Conservation (phyloP, 2,113 vertebrate species). For the Periophthalmodon schlosseri region DNA sequence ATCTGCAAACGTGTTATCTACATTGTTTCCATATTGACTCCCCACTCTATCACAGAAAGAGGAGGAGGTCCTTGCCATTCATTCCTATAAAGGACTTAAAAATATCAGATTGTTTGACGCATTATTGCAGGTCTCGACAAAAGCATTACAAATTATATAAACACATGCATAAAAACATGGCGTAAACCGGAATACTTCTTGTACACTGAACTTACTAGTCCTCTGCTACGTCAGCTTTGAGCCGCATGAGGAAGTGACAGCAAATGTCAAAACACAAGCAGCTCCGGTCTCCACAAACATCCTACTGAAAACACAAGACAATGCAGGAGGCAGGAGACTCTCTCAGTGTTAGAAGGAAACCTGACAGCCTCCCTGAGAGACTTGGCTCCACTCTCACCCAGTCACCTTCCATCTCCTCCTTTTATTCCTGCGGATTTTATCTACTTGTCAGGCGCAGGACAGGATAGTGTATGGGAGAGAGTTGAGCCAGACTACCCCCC, state of each 20-base stretch:
- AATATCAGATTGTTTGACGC: no score
- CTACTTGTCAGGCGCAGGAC: slow-evolving; percentile 57
- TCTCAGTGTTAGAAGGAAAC: slow-evolving; percentile 34
- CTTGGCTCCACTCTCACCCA: slow-evolving; percentile 50
- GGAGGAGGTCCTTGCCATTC: no score
- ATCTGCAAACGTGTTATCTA: neutral
- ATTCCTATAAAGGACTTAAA: no score
- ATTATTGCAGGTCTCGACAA: no score
- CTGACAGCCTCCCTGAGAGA: slow-evolving; percentile 57
- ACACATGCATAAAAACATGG: neutral
- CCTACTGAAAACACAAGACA: slow-evolving; percentile 37
- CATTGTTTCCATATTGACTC: neutral
- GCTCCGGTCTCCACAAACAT: slow-evolving; percentile 30
- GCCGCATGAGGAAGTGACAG: slow-evolving; percentile 20
- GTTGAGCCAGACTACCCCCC: slow-evolving; percentile 51
- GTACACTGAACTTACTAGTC: slow-evolving; percentile 4
- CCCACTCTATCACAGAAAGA: slow-evolving; percentile 6
- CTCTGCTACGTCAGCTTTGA: slow-evolving; percentile 27
- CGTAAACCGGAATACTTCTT: slow-evolving; percentile 4
- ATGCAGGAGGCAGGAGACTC: slow-evolving; percentile 37
- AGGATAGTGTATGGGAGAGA: slow-evolving; percentile 16
- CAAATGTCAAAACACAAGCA: slow-evolving; percentile 38
- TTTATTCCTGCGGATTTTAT: slow-evolving; percentile 60
- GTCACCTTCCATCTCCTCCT: slow-evolving; percentile 65
- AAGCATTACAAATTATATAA: neutral